Evolutionary conservation across 2,797 vertebrate genomes (phyloP).

Genomic region (Galaxias olidus): DNA sequence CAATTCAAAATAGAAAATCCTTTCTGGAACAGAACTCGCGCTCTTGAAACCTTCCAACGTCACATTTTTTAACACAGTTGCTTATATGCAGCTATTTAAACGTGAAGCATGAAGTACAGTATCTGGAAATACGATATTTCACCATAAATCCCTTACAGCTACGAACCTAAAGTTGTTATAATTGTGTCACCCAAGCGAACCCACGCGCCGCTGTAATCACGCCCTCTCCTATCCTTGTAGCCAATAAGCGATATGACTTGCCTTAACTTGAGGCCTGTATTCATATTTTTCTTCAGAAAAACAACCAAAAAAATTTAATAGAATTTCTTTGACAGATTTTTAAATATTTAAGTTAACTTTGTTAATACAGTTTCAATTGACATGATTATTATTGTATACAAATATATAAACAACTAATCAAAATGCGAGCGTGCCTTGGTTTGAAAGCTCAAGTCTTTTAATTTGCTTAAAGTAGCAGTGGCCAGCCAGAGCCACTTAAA

Average conservation of each 20-base stretch:
- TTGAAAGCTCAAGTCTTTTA: no score
- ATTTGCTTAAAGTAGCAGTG: no score
- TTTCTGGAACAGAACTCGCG: slow-evolving; percentile 34
- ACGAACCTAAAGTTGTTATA: slow-evolving; percentile 97
- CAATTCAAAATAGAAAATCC: slow-evolving; percentile 73
- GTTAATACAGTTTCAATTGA: no score
- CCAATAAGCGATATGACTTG: slow-evolving; percentile 82
- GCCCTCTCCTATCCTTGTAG: slow-evolving; percentile 63
- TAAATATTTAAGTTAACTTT: no score
- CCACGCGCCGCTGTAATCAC: slow-evolving; percentile 88
- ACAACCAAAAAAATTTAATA: not conserved
- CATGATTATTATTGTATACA: no score
- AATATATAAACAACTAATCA: no score
- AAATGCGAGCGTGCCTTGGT: no score
- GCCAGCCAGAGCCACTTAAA: no score
- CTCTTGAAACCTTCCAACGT: slow-evolving; percentile 42
- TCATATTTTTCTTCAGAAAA: not conserved
- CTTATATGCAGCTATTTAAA: slow-evolving; percentile 37
- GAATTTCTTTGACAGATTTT: no score
- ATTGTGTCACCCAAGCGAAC: slow-evolving; percentile 97
- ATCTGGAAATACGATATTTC: slow-evolving; percentile 57
- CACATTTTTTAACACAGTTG: slow-evolving; percentile 70
- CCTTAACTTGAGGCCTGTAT: slow-evolving; percentile 51
- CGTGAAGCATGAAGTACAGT: slow-evolving; percentile 34
- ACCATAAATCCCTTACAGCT: slow-evolving; percentile 83